Evolutionary conservation across 2,888 invertebrate genomes (phyloP), one percentile per base, ranked within the genome.

Genomic region (Ormyrus thymus): DNA sequence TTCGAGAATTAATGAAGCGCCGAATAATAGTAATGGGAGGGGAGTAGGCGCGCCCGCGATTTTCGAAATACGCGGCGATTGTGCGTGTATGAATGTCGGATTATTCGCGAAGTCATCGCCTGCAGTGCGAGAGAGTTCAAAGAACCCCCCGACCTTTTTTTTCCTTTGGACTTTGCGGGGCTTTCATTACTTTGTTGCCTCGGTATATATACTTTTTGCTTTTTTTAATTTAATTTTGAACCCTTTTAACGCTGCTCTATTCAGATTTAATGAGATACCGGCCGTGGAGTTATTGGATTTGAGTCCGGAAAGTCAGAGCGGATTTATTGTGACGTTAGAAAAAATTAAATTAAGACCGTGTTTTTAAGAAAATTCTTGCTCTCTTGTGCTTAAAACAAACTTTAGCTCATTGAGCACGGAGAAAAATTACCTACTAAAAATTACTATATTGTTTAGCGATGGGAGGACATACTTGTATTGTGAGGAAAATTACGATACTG

Each of bases 1-100:
- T 68, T 43, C 68, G 15, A 70, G 72, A 71, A 80, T 80, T 80
- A 77, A 80, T 77, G 77, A 77, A 70, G 61, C 77, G 13, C 55
- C 79, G 55, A 69, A 80, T 79, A 69, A 72, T 72, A 72, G 66
- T 55, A 68, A 15, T 43, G 43, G n/a, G 9, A 51, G 13, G 45
- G 45, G 29, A 45, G 55, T 61, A 66, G 66, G 53, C 11, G 45
- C 45, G n/a, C 10, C 8, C 59, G 71, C 64, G 70, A 70, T 79
- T 75, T 74, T 65, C 65, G 15, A 59, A 58, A 69, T 69, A 29
- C 53, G 15, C 55, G 76, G 15, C 29, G n/a, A 9, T 29, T 9
- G n/a, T 51, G 64, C 13, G 46, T 13, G 10, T 59, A 29, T 29
- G 29, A 69, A 15, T 46, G 15, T 56, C 46, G 48, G 48, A 48